Percentiles rank a stretch among this genome's conserved stretches.
These are phyloP conservation scores for Hofmannophila pseudospretella DNA, from an alignment of 2,888 invertebrate genomes.

Conservation along the genomic window DNA sequence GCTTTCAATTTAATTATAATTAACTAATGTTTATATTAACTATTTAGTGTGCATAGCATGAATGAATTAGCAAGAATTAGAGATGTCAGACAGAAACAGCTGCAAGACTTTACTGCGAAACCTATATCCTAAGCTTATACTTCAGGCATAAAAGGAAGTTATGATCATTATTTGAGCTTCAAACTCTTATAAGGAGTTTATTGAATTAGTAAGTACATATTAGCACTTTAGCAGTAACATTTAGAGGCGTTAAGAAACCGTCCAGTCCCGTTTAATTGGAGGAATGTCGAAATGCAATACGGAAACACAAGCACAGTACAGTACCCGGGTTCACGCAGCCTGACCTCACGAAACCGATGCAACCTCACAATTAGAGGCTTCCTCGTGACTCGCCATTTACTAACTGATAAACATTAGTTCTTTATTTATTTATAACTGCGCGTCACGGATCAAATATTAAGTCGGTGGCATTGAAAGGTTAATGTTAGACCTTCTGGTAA, in stretches of 20 bases:
- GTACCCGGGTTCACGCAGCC: constrained; percentile 9
- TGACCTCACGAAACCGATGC: constrained; percentile 13
- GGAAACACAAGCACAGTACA: constrained; percentile 6
- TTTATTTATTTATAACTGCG: background rate
- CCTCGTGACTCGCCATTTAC: constrained; percentile 13
- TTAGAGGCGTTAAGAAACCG: constrained; percentile 5
- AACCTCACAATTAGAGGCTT: constrained; percentile 11
- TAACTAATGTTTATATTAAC: too few species aligned
- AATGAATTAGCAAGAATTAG: too few species aligned
- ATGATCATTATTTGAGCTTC: too few species aligned
- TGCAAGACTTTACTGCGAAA: too few species aligned
- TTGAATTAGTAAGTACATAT: background rate
- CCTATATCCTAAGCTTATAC: too few species aligned
- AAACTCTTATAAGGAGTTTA: too few species aligned
- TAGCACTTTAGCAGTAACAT: background rate
- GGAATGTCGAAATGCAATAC: constrained; percentile 10
- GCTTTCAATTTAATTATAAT: too few species aligned
- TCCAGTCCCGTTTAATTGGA: constrained; percentile 11
- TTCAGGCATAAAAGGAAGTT: too few species aligned
- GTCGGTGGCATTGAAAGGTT: constrained; percentile 1
- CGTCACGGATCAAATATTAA: background rate
- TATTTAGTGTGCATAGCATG: too few species aligned
- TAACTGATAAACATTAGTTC: constrained; percentile 5
- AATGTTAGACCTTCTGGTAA: constrained; percentile 2
- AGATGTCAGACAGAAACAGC: too few species aligned